Evolutionary conservation across 2,888 invertebrate species (phyloP).

Genomic region (Tenthredo mesomela): DNA sequence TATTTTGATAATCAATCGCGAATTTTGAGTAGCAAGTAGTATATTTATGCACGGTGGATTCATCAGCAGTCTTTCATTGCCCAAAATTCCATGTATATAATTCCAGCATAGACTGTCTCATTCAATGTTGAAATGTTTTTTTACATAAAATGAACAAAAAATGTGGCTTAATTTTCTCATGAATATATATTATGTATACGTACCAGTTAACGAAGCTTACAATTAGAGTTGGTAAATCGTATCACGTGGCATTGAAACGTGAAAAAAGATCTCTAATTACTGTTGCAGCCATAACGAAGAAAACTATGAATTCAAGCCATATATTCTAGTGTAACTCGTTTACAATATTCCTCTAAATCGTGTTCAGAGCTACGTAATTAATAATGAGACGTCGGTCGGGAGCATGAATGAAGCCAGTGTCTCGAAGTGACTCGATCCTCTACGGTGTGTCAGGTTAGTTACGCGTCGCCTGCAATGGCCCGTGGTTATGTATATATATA

Average conservation of each 20-base stretch:
- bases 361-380: constrained; percentile 23
- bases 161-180: neutral
- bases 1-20: too few species aligned
- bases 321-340: constrained; percentile 12
- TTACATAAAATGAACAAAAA: neutral
- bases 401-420: constrained; percentile 45
- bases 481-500: constrained; percentile 61
- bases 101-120: neutral
- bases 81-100: neutral
- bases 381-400: constrained; percentile 12
- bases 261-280: constrained; percentile 22
- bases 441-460: constrained; percentile 69
- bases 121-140: neutral
- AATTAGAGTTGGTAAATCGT: neutral
- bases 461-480: constrained; percentile 73
- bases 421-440: neutral
- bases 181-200: neutral
- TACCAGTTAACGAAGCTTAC: neutral
- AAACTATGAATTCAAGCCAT: neutral
- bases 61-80: too few species aligned
- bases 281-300: neutral
- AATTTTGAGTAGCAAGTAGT: too few species aligned
- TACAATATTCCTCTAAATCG: constrained; percentile 36
- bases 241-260: constrained; percentile 1
- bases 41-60: too few species aligned